Percentiles rank a stretch among this genome's conserved stretches.
Evolutionary conservation across 2,797 vertebrate genomes (phyloP).

Genomic region (Thamnophis elegans): DNA sequence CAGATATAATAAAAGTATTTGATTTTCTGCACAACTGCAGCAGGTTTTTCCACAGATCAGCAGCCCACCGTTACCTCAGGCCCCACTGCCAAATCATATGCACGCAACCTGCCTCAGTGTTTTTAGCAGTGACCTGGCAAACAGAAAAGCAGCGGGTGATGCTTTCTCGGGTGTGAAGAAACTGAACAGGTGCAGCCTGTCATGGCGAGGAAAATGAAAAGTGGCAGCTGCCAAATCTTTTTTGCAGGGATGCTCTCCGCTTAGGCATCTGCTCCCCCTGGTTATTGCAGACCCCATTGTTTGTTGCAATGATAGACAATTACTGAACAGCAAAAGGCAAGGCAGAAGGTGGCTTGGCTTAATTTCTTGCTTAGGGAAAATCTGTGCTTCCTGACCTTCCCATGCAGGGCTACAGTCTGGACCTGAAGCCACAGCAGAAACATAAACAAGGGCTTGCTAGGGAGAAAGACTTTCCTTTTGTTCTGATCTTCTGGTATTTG

Average conservation of each 20-base stretch:
- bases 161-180: not conserved
- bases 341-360: not conserved
- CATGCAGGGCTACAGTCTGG: not conserved
- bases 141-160: not conserved
- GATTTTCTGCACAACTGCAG: not conserved
- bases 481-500: not conserved
- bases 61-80: not conserved
- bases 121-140: not conserved
- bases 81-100: not conserved
- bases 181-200: not conserved
- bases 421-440: not conserved
- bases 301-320: not conserved
- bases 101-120: no score
- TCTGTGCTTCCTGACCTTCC: not conserved
- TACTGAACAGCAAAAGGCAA: slow-evolving; percentile 13
- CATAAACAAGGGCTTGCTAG: not conserved
- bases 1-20: not conserved
- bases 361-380: not conserved
- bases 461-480: not conserved
- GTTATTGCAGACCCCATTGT: slow-evolving; percentile 3
- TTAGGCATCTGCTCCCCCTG: not conserved
- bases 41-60: not conserved
- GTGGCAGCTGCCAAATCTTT: not conserved
- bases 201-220: not conserved
- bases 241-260: not conserved